Evolutionary conservation across 2,888 invertebrate species (phyloP).

Genomic region (Salpingus planirostris): DNA sequence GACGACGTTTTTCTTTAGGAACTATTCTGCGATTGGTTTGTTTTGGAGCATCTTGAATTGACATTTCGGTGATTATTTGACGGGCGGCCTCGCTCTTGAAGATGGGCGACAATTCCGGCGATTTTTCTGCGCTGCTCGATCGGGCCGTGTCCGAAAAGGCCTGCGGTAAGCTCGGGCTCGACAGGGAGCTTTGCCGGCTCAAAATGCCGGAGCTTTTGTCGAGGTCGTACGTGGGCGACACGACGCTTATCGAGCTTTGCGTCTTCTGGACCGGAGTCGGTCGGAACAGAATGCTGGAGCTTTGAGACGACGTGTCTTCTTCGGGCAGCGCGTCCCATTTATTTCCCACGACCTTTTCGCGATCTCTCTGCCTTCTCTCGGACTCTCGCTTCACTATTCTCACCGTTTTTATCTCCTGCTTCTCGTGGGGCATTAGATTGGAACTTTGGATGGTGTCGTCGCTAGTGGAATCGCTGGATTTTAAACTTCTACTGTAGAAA

Average conservation of each 20-base stretch:
- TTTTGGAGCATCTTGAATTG: conserved; percentile 31
- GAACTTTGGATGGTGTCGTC: conserved; percentile 29
- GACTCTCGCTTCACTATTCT: conserved; percentile 88
- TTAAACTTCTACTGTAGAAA: conserved; percentile 52
- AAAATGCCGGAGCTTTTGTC: conserved; percentile 25
- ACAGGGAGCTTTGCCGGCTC: conserved; percentile 25
- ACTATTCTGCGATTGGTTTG: conserved; percentile 52
- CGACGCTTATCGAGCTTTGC: conserved; percentile 16
- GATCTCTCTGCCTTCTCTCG: conserved; percentile 72
- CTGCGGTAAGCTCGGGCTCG: conserved; percentile 29
- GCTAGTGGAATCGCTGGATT: conserved; percentile 39
- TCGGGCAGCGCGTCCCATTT: conserved; percentile 40
- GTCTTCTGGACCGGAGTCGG: conserved; percentile 29
- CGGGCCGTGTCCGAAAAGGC: conserved; percentile 20
- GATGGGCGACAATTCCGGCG: conserved; percentile 64
- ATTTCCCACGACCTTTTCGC: conserved; percentile 52
- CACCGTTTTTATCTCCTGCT: conserved; percentile 86
- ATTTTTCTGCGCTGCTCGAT: conserved; percentile 27
- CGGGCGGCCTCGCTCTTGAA: conserved; percentile 82
- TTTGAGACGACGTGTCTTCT: conserved; percentile 36
- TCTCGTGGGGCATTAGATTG: conserved; percentile 55
- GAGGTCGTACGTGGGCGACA: conserved; percentile 20
- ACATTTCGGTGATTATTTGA: conserved; percentile 78
- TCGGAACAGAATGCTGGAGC: conserved; percentile 29
- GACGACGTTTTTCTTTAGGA: conserved; percentile 74